Percentiles rank a stretch among this genome's conserved stretches.
phyloP scores from a whole-genome alignment of 2,888 invertebrate species.

The Caenorhabditis wallacei region DNA sequence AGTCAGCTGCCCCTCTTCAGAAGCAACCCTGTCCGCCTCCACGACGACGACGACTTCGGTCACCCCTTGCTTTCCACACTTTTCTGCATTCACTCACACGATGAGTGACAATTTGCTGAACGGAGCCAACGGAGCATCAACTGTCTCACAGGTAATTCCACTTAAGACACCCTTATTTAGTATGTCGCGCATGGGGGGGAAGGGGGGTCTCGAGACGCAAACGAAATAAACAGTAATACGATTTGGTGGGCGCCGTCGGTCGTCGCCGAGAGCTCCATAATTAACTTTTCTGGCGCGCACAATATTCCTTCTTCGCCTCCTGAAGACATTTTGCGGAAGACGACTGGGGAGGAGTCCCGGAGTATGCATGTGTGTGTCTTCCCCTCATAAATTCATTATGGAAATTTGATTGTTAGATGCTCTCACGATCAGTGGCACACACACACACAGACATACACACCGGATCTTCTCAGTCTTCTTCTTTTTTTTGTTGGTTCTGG shows the following conservation, averaged over 20 bases:
- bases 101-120: constrained; percentile 64
- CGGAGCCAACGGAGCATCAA: constrained; percentile 47
- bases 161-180: constrained; percentile 22
- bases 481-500: constrained; percentile 15
- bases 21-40: constrained; percentile 41
- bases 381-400: constrained; percentile 79
- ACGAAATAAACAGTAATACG: constrained; percentile 67
- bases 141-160: constrained; percentile 63
- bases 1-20: constrained; percentile 54
- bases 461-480: constrained; percentile 32
- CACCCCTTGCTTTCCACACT: constrained; percentile 25
- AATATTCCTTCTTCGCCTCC: constrained; percentile 53
- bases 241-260: constrained; percentile 63
- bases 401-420: constrained; percentile 77
- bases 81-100: constrained; percentile 21
- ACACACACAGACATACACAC: constrained; percentile 28
- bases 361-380: constrained; percentile 59
- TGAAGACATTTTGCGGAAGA: constrained; percentile 57
- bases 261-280: constrained; percentile 70
- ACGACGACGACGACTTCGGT: constrained; percentile 48
- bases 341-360: constrained; percentile 53
- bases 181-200: constrained; percentile 3
- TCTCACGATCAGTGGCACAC: constrained; percentile 64
- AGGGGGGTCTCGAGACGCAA: constrained; percentile 27
- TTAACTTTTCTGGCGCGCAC: constrained; percentile 77